phyloP scores from a whole-genome alignment of 2,797 vertebrate species.

The Strix occidentalis region DNA sequence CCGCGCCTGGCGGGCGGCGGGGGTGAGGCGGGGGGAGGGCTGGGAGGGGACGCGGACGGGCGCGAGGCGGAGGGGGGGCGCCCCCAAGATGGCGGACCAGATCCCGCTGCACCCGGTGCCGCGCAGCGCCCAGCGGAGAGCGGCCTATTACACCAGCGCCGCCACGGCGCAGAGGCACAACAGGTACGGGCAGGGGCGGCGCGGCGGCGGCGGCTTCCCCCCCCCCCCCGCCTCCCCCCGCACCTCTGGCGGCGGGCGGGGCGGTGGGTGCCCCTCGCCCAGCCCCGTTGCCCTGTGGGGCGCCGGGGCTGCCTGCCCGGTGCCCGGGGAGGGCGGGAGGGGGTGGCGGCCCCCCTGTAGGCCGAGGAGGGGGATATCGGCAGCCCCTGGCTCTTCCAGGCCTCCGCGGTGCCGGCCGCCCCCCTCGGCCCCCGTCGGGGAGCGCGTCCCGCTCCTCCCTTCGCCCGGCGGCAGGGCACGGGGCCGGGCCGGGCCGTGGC shows the following conservation, averaged over 20 bases:
- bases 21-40: neutral
- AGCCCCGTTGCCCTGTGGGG: neutral
- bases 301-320: neutral
- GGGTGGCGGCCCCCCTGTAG: neutral
- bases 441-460: neutral
- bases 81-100: slow-evolving; percentile 88
- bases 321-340: neutral
- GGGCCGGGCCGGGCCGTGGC: neutral
- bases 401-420: neutral
- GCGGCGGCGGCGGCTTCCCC: neutral
- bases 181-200: slow-evolving; percentile 79
- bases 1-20: neutral
- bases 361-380: rapidly evolving
- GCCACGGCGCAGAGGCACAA: slow-evolving; percentile 76
- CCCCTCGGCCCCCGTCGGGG: too few species aligned
- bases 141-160: slow-evolving; percentile 80
- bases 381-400: neutral
- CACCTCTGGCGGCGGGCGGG: neutral
- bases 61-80: neutral
- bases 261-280: neutral
- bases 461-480: neutral
- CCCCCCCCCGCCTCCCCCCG: rapidly evolving
- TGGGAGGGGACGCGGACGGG: slow-evolving; percentile 36
- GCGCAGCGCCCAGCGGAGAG: slow-evolving; percentile 80
- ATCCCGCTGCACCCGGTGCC: slow-evolving; percentile 86